phyloP scores from a whole-genome alignment of 2,113 vertebrate species.

The Chloropsis cyanopogon region DNA sequence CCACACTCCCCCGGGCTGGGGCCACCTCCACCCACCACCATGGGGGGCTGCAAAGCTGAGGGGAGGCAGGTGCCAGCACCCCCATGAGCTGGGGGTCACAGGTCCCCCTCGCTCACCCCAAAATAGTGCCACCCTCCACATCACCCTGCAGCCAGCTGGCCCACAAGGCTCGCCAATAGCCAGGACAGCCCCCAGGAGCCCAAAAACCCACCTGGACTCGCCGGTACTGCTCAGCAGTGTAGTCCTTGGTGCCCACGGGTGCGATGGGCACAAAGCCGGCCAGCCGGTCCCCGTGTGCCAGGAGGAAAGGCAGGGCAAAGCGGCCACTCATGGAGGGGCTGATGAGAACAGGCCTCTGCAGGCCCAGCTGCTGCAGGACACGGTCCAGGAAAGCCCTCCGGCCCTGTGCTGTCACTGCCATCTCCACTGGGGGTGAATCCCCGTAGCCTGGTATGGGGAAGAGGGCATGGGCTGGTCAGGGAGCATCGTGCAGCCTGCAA shows the following conservation, averaged over 20 bases:
- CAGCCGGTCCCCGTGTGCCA: slow-evolving; percentile 76
- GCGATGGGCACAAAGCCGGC: slow-evolving; percentile 87
- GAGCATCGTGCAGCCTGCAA: not conserved
- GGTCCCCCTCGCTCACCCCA: not conserved
- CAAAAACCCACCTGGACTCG: slow-evolving; percentile 75
- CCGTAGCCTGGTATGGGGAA: slow-evolving; percentile 81
- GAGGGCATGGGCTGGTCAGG: not conserved
- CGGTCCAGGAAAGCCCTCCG: slow-evolving; percentile 80
- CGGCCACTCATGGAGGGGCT: slow-evolving; percentile 94
- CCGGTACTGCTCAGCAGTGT: slow-evolving; percentile 81
- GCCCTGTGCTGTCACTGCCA: slow-evolving; percentile 74
- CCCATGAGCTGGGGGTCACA: not conserved
- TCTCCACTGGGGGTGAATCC: slow-evolving; percentile 75
- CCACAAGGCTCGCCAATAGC: accelerated
- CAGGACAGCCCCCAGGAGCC: not conserved
- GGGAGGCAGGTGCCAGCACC: not conserved
- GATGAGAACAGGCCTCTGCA: slow-evolving; percentile 80
- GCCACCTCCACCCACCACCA: not conserved
- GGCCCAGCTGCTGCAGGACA: slow-evolving; percentile 78
- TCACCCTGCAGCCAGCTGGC: not conserved
- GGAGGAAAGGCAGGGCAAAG: slow-evolving; percentile 89
- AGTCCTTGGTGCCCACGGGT: slow-evolving; percentile 84
- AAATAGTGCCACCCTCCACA: not conserved
- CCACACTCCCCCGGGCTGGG: not conserved
- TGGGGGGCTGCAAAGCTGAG: accelerated